Base-by-base conservation (phyloP, 2,888 invertebrate species). In the Mesorhabditis sp. region DNA sequence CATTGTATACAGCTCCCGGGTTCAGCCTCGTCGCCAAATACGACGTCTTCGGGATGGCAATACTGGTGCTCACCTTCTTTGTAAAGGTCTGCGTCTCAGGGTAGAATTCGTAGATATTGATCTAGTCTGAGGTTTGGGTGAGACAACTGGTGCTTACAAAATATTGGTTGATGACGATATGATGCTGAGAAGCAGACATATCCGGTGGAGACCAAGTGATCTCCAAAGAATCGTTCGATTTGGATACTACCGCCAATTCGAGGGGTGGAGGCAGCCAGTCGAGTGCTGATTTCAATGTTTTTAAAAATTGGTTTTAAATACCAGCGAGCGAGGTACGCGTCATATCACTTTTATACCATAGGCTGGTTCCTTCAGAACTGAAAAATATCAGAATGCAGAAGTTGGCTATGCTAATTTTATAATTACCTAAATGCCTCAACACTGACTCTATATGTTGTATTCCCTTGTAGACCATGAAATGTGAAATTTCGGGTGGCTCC, bases 341-440 rank as follows among this genome's bases (percentile, higher is more conserved):
- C 70, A 76, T 74, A 44, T 76, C 74, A 44, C 78, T 78, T 1
- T 74, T 68, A 67, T 80, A 80, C 80, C 80, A 80, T 0, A 79
- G 58, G 62, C 78, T 78, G 0, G 72, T 71, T 4, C 73, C 72
- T 28, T 74, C n/a, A 7, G 7, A 28, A 15, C 28, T n/a, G 41
- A n/a, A 62, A 28, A 28, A 28, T 28, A 28, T 28, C 2, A 28
- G 28, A 28, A 28, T 28, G 1, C 1, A 2, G 1, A 28, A 28
- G 28, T 28, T 28, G 28, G 28, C 28, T 28, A 28, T 28, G 28
- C 28, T 28, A 28, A 28, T 28, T 28, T 28, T 28, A 28, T 28
- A 28, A 28, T 28, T 28, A 62, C 43, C 5, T 45, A 74, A 80
- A 80, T 1, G 73, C 74, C 62, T 80, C 80, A 5, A 79, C 75